phyloP scores from a whole-genome alignment of 2,113 vertebrate species.

The Aegotheles bennettii region DNA sequence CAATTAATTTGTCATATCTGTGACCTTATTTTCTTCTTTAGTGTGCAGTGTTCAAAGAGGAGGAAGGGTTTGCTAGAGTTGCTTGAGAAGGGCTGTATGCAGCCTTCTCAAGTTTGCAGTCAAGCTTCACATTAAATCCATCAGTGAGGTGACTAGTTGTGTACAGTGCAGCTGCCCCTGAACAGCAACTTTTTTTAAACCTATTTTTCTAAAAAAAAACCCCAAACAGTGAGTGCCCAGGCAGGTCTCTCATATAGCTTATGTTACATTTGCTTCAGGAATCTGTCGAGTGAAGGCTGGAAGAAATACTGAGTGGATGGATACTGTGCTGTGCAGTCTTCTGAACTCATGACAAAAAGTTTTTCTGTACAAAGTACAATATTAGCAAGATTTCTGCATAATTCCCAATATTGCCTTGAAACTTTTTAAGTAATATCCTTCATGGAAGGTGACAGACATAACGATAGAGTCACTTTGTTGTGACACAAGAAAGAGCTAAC shows the following conservation, averaged over 20 bases:
- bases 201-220: not conserved
- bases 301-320: not conserved
- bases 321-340: not conserved
- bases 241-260: not conserved
- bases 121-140: not conserved
- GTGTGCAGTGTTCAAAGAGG: not conserved
- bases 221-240: not conserved
- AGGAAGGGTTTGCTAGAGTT: not conserved
- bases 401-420: too few relatives aligned
- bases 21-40: slow-evolving; percentile 5
- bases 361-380: not conserved
- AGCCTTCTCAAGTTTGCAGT: not conserved
- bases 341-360: not conserved
- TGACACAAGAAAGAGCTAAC: not conserved
- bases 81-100: not conserved
- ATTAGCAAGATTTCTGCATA: not conserved
- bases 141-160: not conserved
- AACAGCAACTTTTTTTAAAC: not conserved
- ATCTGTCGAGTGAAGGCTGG: not conserved
- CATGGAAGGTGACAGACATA: not conserved
- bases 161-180: not conserved
- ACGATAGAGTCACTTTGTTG: not conserved
- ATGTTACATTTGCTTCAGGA: not conserved
- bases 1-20: slow-evolving; percentile 18
- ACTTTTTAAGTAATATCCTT: not conserved